These are phyloP conservation scores for Cardiocondyla obscurior DNA, from an alignment of 1,140 invertebrate genomes.

Conservation along the genomic window DNA sequence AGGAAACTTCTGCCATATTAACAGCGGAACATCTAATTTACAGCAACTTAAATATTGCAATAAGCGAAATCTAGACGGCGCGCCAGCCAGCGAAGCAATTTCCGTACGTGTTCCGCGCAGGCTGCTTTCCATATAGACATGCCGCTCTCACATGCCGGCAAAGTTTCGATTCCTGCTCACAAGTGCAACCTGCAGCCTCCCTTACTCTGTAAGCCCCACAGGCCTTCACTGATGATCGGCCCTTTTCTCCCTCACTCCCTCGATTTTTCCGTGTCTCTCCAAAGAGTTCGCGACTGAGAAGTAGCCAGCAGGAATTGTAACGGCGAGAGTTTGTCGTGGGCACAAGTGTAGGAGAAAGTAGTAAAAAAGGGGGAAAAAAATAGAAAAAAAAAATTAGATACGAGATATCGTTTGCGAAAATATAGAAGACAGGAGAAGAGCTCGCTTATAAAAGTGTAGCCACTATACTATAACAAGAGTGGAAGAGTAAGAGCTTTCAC, in stretches of 20 bases:
- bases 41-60: constrained; percentile 54
- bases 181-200: constrained; percentile 1
- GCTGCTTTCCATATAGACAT: constrained; percentile 52
- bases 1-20: constrained; percentile 16
- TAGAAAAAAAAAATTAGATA: too few relatives aligned
- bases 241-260: not conserved
- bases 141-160: constrained; percentile 1
- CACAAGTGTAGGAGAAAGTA: not conserved
- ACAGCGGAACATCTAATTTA: constrained; percentile 42
- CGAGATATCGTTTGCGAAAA: not conserved
- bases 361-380: not conserved
- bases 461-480: not conserved
- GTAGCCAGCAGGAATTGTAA: constrained; percentile 37
- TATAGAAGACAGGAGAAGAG: not conserved
- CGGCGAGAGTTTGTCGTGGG: not conserved
- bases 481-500: not conserved
- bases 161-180: constrained; percentile 46
- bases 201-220: not conserved
- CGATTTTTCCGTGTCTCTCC: not conserved
- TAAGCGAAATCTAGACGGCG: constrained; percentile 29
- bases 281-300: not conserved
- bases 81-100: constrained; percentile 36
- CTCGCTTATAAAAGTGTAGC: not conserved
- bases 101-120: constrained; percentile 36
- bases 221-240: not conserved